A percentile compares a stretch with the other conserved stretches of the same genome.
These are phyloP conservation scores for Cotesia congregata DNA, from an alignment of 2,888 invertebrate genomes.

Conservation along the genomic window DNA sequence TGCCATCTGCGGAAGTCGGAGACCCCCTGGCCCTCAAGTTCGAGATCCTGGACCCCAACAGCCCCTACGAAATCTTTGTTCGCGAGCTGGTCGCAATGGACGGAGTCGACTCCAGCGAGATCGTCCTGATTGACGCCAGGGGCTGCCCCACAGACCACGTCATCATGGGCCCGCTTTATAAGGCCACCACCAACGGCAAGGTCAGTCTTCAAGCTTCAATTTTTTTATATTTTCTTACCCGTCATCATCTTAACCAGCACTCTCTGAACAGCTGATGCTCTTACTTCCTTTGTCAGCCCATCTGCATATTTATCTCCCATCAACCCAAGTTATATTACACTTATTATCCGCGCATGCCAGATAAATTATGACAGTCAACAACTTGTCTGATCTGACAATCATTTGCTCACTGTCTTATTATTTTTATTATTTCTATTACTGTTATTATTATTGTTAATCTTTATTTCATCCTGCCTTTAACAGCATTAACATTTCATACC, in stretches of 20 bases:
- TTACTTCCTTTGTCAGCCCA: neutral
- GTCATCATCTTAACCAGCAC: neutral
- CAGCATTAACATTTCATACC: neutral
- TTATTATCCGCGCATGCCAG: neutral
- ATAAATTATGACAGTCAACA: neutral
- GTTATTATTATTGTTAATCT: neutral
- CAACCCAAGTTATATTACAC: neutral
- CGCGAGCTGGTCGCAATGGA: constrained; percentile 95
- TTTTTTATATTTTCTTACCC: neutral
- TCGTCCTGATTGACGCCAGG: constrained; percentile 89
- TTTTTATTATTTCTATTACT: neutral
- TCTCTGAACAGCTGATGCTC: neutral
- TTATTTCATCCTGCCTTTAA: neutral
- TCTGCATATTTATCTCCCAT: neutral
- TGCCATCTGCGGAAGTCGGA: constrained; percentile 91
- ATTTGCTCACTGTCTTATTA: neutral
- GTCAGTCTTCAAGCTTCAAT: constrained; percentile 69
- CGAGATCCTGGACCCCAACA: constrained; percentile 92
- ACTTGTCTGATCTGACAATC: neutral
- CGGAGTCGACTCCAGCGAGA: constrained; percentile 92
- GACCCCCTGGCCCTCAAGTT: constrained; percentile 92
- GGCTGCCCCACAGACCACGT: constrained; percentile 95
- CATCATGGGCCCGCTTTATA: constrained; percentile 93
- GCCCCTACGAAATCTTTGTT: constrained; percentile 96
- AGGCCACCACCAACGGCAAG: constrained; percentile 85